Evolutionary conservation across 2,797 vertebrate species (phyloP), one percentile per base, ranked within the genome.

Genomic region (Enteromius radiatus): DNA sequence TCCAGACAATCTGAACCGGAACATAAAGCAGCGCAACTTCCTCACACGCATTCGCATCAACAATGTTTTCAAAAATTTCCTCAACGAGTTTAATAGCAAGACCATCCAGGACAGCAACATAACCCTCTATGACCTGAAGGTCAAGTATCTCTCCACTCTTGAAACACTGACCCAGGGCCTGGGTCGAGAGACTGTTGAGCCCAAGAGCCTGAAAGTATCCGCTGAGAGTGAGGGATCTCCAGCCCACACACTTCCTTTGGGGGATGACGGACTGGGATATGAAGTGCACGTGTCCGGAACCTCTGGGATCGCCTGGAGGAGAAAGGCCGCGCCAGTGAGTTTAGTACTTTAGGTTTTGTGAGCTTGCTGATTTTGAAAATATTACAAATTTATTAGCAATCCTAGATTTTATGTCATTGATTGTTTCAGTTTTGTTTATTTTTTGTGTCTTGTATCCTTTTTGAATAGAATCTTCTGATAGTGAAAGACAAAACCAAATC

Each of bases 61-160:
- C 89, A 99, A 98, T 0, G 97, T 99, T 82, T 99, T 99, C 91
- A 99, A 96, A 92, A 97, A 98, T 84, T 99, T 99, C 90, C 95
- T 99, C 1, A 97, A 94, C 4, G 97, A 99, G 87, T 99, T 99
- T 89, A 98, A 98, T 91, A 94, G 92, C 76, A 97, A 96, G 91
- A 99, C 97, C 31, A 96, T 99, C 77, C 94, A 92, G 11, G 96
- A 97, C 87, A 96, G 97, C 88, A 96, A 95, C 0, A 98, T 99
- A 86, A 96, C 96, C 0, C 90, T 92, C 0, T 97, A 98, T 1
- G 98, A 99, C 82, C 95, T 99, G 87, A 99, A 99, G 85, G 96
- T 99, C 64, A 99, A 99, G 88, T 99, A 99, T 90, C 90, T 99
- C 84, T 96, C 97, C 56, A 99, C 98, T 0, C 91, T 99, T 91